Conservation (phyloP, 2,797 vertebrate genomes). For the Pachyuromys duprasi region DNA sequence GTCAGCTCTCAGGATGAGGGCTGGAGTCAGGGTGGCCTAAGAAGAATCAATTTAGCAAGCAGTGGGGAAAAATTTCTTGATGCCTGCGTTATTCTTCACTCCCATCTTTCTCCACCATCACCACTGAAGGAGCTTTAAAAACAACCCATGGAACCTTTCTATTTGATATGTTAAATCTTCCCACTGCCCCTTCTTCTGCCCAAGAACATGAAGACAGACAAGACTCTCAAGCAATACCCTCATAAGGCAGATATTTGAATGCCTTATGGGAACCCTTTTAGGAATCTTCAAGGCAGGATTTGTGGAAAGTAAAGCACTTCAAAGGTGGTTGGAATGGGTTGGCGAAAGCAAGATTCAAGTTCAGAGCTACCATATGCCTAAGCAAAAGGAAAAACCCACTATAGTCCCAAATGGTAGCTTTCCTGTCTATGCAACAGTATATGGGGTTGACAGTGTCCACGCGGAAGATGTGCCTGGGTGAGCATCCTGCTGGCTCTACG, state of each 20-base stretch:
- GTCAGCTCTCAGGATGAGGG: background rate
- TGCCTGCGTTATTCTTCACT: constrained; percentile 54
- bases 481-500: background rate
- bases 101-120: constrained; percentile 16
- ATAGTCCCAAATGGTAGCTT: background rate
- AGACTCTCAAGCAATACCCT: constrained; percentile 2
- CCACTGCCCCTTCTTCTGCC: constrained; percentile 50
- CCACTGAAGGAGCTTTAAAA: constrained; percentile 34
- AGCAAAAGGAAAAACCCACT: background rate
- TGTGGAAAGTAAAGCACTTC: constrained; percentile 20
- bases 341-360: background rate
- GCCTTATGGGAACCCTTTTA: constrained; percentile 38
- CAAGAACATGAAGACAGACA: constrained; percentile 60
- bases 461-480: background rate
- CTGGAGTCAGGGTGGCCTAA: background rate
- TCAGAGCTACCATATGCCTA: background rate
- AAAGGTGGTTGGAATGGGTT: background rate
- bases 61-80: constrained; percentile 49
- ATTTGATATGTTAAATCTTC: constrained; percentile 56
- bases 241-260: constrained; percentile 67
- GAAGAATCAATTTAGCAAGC: constrained; percentile 69
- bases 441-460: background rate
- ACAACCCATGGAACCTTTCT: background rate
- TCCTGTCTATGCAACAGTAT: too few species aligned
- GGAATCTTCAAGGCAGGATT: constrained; percentile 29